phyloP scores from a whole-genome alignment of 2,113 vertebrate species.

The Chloebia gouldiae region DNA sequence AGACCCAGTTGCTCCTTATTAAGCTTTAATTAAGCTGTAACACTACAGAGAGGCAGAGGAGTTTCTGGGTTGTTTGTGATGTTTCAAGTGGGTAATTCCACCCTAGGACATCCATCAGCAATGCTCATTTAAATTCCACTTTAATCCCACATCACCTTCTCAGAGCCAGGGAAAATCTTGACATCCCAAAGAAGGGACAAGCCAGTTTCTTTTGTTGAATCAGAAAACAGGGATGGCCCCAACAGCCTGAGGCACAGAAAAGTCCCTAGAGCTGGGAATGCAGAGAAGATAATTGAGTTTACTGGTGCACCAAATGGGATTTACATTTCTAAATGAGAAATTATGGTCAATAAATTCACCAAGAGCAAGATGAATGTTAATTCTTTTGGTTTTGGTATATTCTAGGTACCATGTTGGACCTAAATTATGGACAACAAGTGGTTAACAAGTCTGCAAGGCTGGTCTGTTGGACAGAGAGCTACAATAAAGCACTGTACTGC shows the following conservation, averaged over 20 bases:
- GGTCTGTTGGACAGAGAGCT: neutral
- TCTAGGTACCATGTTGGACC: neutral
- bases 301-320: neutral
- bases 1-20: neutral
- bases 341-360: neutral
- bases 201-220: neutral
- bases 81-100: neutral
- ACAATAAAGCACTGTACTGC: slow-evolving; percentile 6
- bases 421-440: neutral
- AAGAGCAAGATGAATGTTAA: neutral
- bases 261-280: neutral
- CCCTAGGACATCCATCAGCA: neutral
- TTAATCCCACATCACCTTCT: neutral
- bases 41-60: neutral
- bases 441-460: neutral
- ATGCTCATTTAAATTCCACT: neutral
- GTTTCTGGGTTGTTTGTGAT: slow-evolving; percentile 3
- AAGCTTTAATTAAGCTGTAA: slow-evolving; percentile 23
- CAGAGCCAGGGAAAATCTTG: neutral
- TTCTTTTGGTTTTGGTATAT: neutral
- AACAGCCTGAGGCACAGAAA: neutral
- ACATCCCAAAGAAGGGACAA: neutral
- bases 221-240: neutral
- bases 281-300: neutral
- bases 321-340: neutral